phyloP scores from a whole-genome alignment of 2,888 invertebrate genomes.

The Rhagonycha lutea region DNA sequence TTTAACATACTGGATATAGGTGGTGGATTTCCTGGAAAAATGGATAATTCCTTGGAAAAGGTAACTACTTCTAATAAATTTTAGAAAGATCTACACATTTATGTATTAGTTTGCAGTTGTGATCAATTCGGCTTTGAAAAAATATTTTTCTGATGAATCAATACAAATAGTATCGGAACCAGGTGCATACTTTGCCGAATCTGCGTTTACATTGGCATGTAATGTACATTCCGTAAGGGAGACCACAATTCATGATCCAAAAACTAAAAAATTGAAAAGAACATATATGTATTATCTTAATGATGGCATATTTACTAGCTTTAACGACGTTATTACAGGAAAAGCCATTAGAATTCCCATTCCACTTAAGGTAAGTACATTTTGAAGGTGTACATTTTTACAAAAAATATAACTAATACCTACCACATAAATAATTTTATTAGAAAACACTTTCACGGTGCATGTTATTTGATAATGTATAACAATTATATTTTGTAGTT shows the following conservation, averaged over 20 bases:
- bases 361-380: slow-evolving; percentile 28
- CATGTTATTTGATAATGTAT: too few species aligned
- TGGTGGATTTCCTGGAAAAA: slow-evolving; percentile 84
- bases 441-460: too few species aligned
- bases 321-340: slow-evolving; percentile 76
- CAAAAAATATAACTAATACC: background rate
- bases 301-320: slow-evolving; percentile 98
- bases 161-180: slow-evolving; percentile 94
- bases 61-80: slow-evolving; percentile 57
- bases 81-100: slow-evolving; percentile 41
- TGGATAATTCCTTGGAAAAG: slow-evolving; percentile 68
- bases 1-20: slow-evolving; percentile 86
- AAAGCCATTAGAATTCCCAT: background rate
- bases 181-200: slow-evolving; percentile 93
- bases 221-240: slow-evolving; percentile 80
- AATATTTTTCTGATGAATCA: slow-evolving; percentile 79
- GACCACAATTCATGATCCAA: slow-evolving; percentile 35
- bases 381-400: background rate
- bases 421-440: too few species aligned
- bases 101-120: slow-evolving; percentile 69
- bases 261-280: slow-evolving; percentile 39
- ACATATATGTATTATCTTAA: slow-evolving; percentile 95
- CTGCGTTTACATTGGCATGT: slow-evolving; percentile 89
- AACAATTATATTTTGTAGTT: too few species aligned
- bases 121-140: slow-evolving; percentile 79